These are phyloP conservation scores for Psammodynastes pulverulentus DNA, from an alignment of 2,113 vertebrate genomes.

Conservation along the genomic window DNA sequence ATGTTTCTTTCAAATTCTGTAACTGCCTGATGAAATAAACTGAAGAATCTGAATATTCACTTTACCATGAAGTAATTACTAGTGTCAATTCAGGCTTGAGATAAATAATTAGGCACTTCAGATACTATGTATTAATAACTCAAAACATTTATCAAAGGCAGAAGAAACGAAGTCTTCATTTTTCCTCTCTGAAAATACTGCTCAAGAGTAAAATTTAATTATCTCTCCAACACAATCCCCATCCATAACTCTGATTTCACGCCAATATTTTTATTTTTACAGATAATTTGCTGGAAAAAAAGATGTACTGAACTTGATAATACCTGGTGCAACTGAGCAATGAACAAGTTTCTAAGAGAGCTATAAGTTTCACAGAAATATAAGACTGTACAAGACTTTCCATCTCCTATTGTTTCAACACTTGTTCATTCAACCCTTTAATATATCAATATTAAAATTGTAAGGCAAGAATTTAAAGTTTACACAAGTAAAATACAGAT, in stretches of 20 bases:
- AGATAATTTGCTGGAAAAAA: not conserved
- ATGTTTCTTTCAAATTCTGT: not conserved
- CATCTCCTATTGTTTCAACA: not conserved
- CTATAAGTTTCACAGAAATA: not conserved
- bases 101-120: not conserved
- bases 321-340: not conserved
- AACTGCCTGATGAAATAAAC: slow-evolving; percentile 11
- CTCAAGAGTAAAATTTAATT: slow-evolving; percentile 12
- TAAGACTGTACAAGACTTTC: not conserved
- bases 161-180: not conserved
- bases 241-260: not conserved
- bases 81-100: not conserved
- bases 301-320: not conserved
- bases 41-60: not conserved
- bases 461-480: not conserved
- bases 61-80: not conserved
- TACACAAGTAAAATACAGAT: not conserved
- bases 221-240: not conserved
- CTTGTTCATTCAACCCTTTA: not conserved
- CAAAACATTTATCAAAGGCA: slow-evolving; percentile 14
- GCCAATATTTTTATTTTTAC: not conserved
- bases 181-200: slow-evolving; percentile 9
- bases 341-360: not conserved
- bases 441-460: not conserved
- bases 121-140: slow-evolving; percentile 2